These are phyloP conservation scores for Petrocephalus zakoni DNA, from an alignment of 2,113 vertebrate species.

Conservation along the genomic window DNA sequence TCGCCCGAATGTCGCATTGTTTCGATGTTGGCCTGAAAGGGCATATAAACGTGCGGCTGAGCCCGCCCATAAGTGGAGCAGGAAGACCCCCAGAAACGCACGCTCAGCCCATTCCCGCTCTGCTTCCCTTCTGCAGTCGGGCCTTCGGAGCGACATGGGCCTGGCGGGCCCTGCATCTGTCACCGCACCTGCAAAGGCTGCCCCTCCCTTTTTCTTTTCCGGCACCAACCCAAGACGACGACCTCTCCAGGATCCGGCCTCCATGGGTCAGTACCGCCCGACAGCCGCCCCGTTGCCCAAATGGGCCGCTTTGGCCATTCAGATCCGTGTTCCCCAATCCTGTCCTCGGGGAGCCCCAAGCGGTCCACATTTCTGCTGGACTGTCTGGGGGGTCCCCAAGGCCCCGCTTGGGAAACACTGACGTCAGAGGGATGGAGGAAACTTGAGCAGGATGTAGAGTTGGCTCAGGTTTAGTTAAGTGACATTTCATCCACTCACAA, in stretches of 20 bases:
- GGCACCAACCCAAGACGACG: conserved; percentile 82
- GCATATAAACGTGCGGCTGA: conserved; percentile 2
- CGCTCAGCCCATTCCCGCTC: not conserved
- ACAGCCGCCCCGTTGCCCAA: not conserved
- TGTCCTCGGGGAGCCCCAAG: no score
- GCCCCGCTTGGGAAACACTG: not conserved
- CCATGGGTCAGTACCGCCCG: conserved; percentile 70
- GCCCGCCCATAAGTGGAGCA: not conserved
- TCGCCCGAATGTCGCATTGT: not conserved
- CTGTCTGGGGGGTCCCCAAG: no score
- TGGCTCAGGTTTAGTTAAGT: not conserved
- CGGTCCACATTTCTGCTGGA: no score
- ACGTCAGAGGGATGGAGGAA: not conserved
- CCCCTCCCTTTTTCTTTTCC: conserved; percentile 78
- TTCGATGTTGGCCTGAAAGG: not conserved
- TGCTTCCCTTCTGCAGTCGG: conserved; percentile 64
- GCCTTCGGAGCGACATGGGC: conserved; percentile 71
- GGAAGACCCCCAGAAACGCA: not conserved
- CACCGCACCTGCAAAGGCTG: conserved; percentile 76
- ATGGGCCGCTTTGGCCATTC: not conserved
- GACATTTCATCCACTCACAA: not conserved
- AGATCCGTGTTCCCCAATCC: no score
- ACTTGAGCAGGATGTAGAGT: not conserved
- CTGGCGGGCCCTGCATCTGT: conserved; percentile 76
- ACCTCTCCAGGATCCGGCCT: conserved; percentile 73